Evolutionary conservation across 1,140 invertebrate genomes (phyloP).

Genomic region (Drosophila nikananu): DNA sequence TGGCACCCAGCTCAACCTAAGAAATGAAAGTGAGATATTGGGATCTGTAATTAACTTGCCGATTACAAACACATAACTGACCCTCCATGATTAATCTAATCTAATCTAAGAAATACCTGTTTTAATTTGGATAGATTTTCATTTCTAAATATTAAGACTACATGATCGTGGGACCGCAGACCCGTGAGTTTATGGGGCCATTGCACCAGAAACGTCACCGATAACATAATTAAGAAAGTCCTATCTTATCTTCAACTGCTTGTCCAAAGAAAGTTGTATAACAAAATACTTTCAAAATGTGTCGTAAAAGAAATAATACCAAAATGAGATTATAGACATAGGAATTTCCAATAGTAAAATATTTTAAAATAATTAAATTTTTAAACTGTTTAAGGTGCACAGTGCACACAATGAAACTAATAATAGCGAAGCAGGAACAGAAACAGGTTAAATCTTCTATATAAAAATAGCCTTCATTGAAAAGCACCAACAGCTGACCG

Average conservation of each 20-base stretch:
- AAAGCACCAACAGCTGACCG: slow-evolving; percentile 28
- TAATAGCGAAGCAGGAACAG: slow-evolving; percentile 19
- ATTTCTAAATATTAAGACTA: slow-evolving; percentile 30
- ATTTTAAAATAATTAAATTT: not conserved
- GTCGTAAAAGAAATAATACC: not conserved
- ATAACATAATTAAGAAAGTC: slow-evolving; percentile 1
- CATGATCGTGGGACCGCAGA: slow-evolving; percentile 53
- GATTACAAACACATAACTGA: slow-evolving; percentile 39
- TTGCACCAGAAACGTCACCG: slow-evolving; percentile 41
- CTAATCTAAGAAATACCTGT: too few species aligned
- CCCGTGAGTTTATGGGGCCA: slow-evolving; percentile 25
- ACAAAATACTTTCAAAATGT: slow-evolving; percentile 10
- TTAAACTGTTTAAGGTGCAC: not conserved
- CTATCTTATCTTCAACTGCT: slow-evolving; percentile 35
- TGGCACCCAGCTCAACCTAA: slow-evolving; percentile 93
- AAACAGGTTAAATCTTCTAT: not conserved
- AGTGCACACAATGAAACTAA: not conserved
- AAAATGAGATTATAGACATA: not conserved
- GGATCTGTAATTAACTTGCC: not conserved
- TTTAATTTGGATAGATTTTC: too few species aligned
- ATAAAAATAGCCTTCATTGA: slow-evolving; percentile 30
- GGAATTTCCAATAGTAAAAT: not conserved
- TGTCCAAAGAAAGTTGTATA: slow-evolving; percentile 36
- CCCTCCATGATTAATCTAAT: slow-evolving; percentile 41
- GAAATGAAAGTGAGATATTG: slow-evolving; percentile 40